A percentile compares a stretch with the other conserved stretches of the same genome.
Conservation (phyloP, 2,888 invertebrate genomes). For the Allolobophora icterica region DNA sequence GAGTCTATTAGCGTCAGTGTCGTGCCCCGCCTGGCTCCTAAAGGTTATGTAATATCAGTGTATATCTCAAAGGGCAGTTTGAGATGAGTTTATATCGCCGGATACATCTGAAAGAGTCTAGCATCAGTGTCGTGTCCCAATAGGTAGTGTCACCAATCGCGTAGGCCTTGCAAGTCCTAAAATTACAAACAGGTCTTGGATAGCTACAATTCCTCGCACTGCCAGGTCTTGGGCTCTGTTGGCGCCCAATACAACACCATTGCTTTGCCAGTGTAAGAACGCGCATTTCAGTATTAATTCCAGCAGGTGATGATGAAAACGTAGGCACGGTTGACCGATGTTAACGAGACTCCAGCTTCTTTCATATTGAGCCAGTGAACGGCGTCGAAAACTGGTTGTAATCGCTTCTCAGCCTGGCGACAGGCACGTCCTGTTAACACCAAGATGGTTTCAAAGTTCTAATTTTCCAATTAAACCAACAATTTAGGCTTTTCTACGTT, state of each 20-base stretch:
- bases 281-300: background rate
- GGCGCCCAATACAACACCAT: background rate
- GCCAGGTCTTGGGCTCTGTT: background rate
- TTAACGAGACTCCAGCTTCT: background rate
- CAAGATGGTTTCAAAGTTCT: background rate
- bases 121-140: background rate
- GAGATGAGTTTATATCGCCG: too few relatives aligned
- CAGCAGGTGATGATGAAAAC: background rate
- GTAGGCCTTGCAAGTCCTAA: background rate
- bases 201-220: background rate
- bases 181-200: background rate
- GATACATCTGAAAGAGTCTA: background rate
- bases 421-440: background rate
- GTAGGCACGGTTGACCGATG: background rate
- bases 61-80: background rate
- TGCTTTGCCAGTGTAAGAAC: background rate
- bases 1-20: background rate
- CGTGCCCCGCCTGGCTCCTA: background rate
- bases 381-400: background rate
- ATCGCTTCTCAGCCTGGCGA: background rate
- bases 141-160: background rate
- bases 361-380: background rate
- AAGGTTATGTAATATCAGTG: background rate
- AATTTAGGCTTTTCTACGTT: constrained; percentile 9
- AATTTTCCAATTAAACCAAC: constrained; percentile 20